phyloP scores from a whole-genome alignment of 2,797 vertebrate genomes.

The Xiphophorus birchmanni region DNA sequence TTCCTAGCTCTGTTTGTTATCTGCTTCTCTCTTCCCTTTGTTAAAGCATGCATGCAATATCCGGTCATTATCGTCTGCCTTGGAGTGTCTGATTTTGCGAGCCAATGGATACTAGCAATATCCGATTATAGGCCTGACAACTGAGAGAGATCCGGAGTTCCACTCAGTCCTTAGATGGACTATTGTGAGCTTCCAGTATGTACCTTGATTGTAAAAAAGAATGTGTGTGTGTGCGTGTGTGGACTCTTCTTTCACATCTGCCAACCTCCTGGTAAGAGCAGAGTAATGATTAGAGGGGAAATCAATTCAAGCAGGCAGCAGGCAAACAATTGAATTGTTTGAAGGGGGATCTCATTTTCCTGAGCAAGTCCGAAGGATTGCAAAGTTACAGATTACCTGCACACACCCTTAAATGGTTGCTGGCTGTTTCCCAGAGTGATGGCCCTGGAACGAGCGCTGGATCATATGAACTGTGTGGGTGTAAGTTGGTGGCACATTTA shows the following conservation, averaged over 20 bases:
- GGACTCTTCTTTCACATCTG: constrained; percentile 25
- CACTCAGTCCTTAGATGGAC: constrained; percentile 53
- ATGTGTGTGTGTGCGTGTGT: neutral
- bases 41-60: constrained; percentile 45
- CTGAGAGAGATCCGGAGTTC: constrained; percentile 55
- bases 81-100: constrained; percentile 33
- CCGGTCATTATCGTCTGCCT: constrained; percentile 34
- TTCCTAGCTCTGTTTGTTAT: constrained; percentile 5
- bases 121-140: constrained; percentile 39
- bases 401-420: constrained; percentile 55
- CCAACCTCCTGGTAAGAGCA: constrained; percentile 65
- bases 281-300: constrained; percentile 57
- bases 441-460: constrained; percentile 38
- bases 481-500: constrained; percentile 34
- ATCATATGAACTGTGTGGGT: constrained; percentile 43
- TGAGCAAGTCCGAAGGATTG: constrained; percentile 45
- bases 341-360: constrained; percentile 71
- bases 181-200: constrained; percentile 59
- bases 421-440: constrained; percentile 44
- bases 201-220: constrained; percentile 24
- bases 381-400: constrained; percentile 57
- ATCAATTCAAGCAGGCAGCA: constrained; percentile 66
- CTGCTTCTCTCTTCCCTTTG: constrained; percentile 20
- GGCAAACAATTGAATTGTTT: constrained; percentile 75
- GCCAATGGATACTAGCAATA: constrained; percentile 50